Evolutionary conservation across 2,797 vertebrate genomes (phyloP).

Genomic region (Steatocranus sp.): DNA sequence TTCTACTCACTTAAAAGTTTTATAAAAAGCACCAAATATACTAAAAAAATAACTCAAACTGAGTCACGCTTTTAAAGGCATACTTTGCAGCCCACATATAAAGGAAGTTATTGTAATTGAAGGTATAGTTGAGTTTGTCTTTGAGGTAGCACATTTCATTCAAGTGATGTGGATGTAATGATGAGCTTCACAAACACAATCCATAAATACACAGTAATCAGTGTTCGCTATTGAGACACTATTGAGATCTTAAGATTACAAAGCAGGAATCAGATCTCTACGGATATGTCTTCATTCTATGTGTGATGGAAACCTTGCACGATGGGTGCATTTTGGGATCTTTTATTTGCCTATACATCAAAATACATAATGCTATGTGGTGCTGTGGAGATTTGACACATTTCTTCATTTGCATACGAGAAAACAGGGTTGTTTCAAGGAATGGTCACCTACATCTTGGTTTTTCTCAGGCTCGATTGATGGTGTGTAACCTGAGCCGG

Average conservation of each 20-base stretch:
- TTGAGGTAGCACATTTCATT: not conserved
- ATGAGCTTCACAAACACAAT: not conserved
- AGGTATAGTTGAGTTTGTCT: not conserved
- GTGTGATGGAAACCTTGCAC: not conserved
- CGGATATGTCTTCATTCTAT: not conserved
- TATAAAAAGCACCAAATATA: not conserved
- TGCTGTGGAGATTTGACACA: conserved; percentile 11
- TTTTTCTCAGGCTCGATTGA: conserved; percentile 13
- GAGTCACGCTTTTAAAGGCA: not conserved
- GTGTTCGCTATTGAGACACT: not conserved
- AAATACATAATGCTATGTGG: conserved; percentile 26
- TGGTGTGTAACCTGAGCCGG: conserved; percentile 57
- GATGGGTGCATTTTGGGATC: conserved; percentile 26
- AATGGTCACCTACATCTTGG: not conserved
- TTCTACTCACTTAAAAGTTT: not conserved
- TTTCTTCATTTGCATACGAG: conserved; percentile 7
- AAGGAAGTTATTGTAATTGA: not conserved
- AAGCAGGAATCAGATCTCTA: not conserved
- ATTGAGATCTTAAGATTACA: not conserved
- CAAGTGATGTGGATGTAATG: not conserved
- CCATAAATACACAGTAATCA: not conserved
- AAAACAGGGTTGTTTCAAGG: not conserved
- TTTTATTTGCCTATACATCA: conserved; percentile 22
- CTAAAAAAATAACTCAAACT: not conserved
- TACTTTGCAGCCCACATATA: not conserved